Evolutionary conservation across 2,888 invertebrate genomes (phyloP).

Genomic region (Aphidius colemani): DNA sequence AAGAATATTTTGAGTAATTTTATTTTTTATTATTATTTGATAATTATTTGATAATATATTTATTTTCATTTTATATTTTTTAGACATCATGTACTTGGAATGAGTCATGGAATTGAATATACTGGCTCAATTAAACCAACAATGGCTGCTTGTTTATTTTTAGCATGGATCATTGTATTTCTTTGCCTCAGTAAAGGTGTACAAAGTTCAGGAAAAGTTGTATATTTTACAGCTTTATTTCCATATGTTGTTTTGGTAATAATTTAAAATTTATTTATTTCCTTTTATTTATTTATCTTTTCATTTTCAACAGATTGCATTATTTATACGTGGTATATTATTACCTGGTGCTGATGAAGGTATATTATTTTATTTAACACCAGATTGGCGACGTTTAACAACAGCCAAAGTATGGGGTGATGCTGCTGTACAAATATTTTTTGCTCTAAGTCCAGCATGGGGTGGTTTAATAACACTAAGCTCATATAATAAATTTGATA

Average conservation of each 20-base stretch:
- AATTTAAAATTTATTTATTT: not conserved
- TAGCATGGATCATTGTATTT: constrained; percentile 80
- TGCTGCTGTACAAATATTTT: constrained; percentile 86
- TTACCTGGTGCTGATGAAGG: constrained; percentile 80
- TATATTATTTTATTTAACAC: constrained; percentile 78
- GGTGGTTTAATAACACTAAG: constrained; percentile 85
- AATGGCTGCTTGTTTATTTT: constrained; percentile 74
- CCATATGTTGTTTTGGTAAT: constrained; percentile 77
- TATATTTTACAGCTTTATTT: constrained; percentile 77
- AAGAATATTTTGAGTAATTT: constrained; percentile 74
- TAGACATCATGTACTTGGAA: constrained; percentile 67
- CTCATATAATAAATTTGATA: constrained; percentile 83
- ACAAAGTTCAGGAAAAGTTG: constrained; percentile 80
- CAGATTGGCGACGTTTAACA: constrained; percentile 73
- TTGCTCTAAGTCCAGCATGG: constrained; percentile 84
- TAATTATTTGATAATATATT: not conserved
- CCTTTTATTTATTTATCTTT: not conserved
- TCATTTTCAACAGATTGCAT: constrained; percentile 53
- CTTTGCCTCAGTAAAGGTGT: constrained; percentile 80
- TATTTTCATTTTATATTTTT: not conserved
- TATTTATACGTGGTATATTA: constrained; percentile 79
- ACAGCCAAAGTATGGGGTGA: constrained; percentile 84
- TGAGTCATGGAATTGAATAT: constrained; percentile 76
- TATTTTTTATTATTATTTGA: constrained; percentile 20
- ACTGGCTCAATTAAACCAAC: constrained; percentile 71